Conservation (phyloP, 1,140 invertebrate genomes). For the Bilobella aurantiaca region DNA sequence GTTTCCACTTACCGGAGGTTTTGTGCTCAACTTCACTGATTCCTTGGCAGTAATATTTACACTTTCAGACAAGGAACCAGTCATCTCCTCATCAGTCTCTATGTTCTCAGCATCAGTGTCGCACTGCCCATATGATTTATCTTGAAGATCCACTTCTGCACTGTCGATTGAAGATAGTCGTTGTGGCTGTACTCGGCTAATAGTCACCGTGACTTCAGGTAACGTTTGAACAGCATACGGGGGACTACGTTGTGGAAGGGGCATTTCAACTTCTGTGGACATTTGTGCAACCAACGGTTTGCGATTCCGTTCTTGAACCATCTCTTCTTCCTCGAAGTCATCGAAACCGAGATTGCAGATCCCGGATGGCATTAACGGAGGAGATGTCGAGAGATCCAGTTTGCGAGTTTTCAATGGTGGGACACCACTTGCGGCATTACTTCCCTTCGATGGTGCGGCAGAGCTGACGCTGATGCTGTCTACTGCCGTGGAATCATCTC, state of each 20-base stretch:
- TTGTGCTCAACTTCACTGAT: neutral
- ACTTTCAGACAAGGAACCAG: constrained; percentile 11
- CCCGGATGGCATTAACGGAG: no score
- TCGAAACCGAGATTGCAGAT: constrained; percentile 32
- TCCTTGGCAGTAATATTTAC: neutral
- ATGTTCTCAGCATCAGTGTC: constrained; percentile 15
- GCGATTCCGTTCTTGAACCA: no score
- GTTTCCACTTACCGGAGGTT: constrained; percentile 3
- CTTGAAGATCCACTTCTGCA: neutral
- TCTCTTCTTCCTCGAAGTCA: constrained; percentile 32
- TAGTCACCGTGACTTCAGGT: constrained; percentile 4
- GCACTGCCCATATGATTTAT: neutral
- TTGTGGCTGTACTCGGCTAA: constrained; percentile 10
- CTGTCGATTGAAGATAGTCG: no score
- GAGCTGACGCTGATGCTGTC: neutral
- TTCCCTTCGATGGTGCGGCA: no score
- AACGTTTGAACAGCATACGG: neutral
- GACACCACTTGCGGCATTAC: no score
- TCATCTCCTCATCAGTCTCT: constrained; percentile 24
- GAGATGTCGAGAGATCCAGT: neutral
- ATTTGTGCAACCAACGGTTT: neutral
- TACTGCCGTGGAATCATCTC: neutral
- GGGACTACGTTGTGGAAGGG: neutral
- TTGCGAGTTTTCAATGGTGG: neutral
- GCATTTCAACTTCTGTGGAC: neutral